A percentile compares a stretch with the other conserved stretches of the same genome.
phyloP scores from a whole-genome alignment of 2,113 vertebrate genomes.

The Talpa occidentalis region DNA sequence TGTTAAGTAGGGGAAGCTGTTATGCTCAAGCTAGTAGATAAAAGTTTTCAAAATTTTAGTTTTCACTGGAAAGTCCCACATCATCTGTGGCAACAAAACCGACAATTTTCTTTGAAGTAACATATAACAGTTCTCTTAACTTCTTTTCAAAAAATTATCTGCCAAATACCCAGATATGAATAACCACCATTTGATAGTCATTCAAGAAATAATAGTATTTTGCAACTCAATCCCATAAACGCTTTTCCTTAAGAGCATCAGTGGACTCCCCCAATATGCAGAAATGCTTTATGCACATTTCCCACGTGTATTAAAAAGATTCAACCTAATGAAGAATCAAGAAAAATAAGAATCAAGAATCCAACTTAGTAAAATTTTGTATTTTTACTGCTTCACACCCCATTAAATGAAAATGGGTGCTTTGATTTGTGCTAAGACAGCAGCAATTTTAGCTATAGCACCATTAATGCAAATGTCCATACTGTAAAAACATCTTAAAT shows the following conservation, averaged over 20 bases:
- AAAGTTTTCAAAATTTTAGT: slow-evolving; percentile 42
- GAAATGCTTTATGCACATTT: background rate
- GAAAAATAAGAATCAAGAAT: no score
- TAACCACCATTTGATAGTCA: background rate
- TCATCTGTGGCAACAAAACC: slow-evolving; percentile 2
- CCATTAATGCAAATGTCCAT: background rate
- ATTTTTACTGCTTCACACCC: background rate
- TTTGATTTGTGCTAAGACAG: background rate
- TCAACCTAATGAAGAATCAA: no score
- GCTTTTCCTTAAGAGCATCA: background rate
- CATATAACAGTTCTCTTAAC: background rate
- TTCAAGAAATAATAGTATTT: background rate
- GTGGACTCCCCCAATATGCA: background rate
- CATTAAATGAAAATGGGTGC: background rate
- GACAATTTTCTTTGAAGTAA: slow-evolving; percentile 4
- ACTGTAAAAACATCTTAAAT: background rate
- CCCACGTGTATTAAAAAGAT: background rate
- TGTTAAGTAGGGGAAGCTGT: background rate
- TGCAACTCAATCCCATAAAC: background rate
- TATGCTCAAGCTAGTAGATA: no score
- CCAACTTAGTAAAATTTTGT: background rate
- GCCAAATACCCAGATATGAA: background rate
- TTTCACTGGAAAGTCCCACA: background rate
- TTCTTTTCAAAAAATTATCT: background rate
- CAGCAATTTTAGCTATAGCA: background rate